These are phyloP conservation scores for Platycnemis pennipes DNA, from an alignment of 2,888 invertebrate genomes.

Conservation along the genomic window DNA sequence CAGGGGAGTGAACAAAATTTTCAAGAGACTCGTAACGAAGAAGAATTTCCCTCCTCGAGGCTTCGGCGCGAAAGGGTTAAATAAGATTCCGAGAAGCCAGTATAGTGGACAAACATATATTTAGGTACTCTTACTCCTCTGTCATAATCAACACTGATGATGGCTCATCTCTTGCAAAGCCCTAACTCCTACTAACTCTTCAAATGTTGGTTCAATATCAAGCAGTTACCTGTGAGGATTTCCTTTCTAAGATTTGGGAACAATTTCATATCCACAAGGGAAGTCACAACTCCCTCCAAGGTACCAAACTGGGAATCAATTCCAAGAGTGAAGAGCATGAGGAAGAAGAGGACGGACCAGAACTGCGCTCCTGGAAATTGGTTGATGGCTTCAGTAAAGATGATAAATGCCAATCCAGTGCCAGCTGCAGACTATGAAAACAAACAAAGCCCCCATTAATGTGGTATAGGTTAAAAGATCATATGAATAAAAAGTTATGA, in stretches of 20 bases:
- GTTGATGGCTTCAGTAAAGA: constrained; percentile 98
- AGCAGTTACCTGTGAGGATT: constrained; percentile 87
- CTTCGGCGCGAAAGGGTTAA: too few species aligned
- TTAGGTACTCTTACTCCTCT: too few species aligned
- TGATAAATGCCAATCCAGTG: constrained; percentile 97
- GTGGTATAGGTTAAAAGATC: background rate
- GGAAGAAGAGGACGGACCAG: constrained; percentile 97
- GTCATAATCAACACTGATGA: too few species aligned
- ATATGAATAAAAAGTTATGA: background rate
- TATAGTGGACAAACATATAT: too few species aligned
- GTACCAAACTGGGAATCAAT: constrained; percentile 99
- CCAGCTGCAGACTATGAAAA: constrained; percentile 94
- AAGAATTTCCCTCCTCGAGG: too few species aligned
- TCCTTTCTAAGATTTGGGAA: constrained; percentile 96
- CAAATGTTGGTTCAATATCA: too few species aligned
- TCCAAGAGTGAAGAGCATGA: constrained; percentile 97
- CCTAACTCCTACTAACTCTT: too few species aligned
- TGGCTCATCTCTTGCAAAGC: too few species aligned
- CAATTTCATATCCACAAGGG: constrained; percentile 96
- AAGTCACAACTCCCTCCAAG: constrained; percentile 96
- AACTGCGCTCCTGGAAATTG: constrained; percentile 98
- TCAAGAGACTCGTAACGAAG: too few species aligned
- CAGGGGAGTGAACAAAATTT: too few species aligned
- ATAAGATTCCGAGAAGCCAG: too few species aligned
- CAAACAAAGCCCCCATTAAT: background rate